Evolutionary conservation across 2,797 vertebrate genomes (phyloP).

Genomic region (Manis pentadactyla): DNA sequence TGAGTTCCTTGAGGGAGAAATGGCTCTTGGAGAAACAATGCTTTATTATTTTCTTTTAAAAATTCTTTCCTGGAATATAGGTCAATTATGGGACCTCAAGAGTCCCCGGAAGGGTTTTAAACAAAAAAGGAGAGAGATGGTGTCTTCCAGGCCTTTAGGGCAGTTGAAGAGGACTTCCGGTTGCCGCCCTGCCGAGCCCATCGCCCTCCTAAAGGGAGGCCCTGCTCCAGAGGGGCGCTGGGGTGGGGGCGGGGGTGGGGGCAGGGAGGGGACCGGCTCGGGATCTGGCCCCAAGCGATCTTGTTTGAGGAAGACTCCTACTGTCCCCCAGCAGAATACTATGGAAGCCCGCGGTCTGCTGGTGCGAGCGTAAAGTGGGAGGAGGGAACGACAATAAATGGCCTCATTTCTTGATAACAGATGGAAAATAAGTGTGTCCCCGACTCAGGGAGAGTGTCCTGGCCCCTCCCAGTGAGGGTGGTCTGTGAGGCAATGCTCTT

Average conservation of each 20-base stretch:
- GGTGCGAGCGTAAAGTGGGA: background rate
- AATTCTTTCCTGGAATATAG: background rate
- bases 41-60: background rate
- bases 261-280: background rate
- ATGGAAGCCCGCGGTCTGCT: background rate
- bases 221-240: background rate
- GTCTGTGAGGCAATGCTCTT: background rate
- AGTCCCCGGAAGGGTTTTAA: background rate
- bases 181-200: background rate
- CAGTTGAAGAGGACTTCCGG: background rate
- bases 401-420: background rate
- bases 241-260: fast-evolving
- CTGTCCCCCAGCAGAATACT: background rate
- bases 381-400: background rate
- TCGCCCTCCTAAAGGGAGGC: background rate
- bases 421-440: background rate
- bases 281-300: background rate
- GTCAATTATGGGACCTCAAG: background rate
- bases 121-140: background rate
- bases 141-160: background rate
- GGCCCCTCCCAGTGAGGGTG: background rate
- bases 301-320: background rate
- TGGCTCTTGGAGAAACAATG: background rate
- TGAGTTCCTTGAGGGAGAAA: background rate
- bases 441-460: too few relatives aligned